phyloP scores from a whole-genome alignment of 2,113 vertebrate species.

The Anolis sagrei region DNA sequence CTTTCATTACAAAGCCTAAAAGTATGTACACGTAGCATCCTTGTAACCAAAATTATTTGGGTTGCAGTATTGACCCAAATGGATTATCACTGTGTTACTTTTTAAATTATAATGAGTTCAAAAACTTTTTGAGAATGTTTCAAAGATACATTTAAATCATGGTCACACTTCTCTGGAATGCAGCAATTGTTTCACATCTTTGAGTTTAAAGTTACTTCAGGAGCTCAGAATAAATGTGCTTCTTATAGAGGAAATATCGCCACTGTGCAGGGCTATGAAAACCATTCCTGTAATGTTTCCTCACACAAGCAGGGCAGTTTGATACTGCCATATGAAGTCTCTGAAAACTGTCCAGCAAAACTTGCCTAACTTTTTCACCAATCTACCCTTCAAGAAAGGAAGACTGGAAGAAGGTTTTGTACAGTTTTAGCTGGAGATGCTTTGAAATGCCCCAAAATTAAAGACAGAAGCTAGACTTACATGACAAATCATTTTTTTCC shows the following conservation, averaged over 20 bases:
- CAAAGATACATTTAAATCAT: too few relatives aligned
- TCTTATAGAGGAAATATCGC: neutral
- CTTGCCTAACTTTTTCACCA: neutral
- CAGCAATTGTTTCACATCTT: neutral
- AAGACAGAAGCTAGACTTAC: neutral
- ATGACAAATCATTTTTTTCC: neutral
- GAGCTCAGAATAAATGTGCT: neutral
- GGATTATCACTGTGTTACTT: neutral
- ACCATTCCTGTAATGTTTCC: too few relatives aligned
- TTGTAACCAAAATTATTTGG: neutral
- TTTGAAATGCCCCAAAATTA: neutral
- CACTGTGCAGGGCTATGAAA: neutral
- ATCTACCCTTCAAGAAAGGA: neutral
- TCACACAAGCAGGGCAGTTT: neutral
- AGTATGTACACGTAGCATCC: too few relatives aligned
- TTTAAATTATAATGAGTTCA: neutral
- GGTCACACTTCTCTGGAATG: neutral
- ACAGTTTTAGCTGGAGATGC: neutral
- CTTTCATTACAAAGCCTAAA: too few relatives aligned
- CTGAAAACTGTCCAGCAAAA: neutral
- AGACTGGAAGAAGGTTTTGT: neutral
- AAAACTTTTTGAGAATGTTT: too few relatives aligned
- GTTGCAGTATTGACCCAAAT: neutral
- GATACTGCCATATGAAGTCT: neutral
- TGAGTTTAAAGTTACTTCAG: neutral